phyloP scores from a whole-genome alignment of 2,888 invertebrate genomes.

The Cryptus armator region DNA sequence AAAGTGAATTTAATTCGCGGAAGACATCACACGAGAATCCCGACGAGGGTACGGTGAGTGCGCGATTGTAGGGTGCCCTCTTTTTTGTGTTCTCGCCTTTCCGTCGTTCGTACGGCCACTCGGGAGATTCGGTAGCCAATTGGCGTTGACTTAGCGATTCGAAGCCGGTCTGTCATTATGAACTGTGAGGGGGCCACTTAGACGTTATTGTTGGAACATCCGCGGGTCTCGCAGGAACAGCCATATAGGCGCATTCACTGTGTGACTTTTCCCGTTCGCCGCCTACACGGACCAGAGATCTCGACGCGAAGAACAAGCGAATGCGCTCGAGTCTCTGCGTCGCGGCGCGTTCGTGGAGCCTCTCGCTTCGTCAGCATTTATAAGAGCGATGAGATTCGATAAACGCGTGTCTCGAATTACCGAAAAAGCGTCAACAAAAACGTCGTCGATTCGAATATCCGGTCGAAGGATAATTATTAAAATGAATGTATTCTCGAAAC shows the following conservation, averaged over 20 bases:
- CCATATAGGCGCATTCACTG: conserved; percentile 11
- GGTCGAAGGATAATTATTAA: conserved; percentile 42
- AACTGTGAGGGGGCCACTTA: conserved; percentile 76
- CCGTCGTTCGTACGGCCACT: conserved; percentile 10
- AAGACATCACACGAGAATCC: conserved; percentile 14
- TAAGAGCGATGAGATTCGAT: conserved; percentile 65
- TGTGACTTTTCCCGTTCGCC: conserved; percentile 36
- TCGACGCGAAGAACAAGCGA: conserved; percentile 42
- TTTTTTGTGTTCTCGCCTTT: conserved; percentile 39
- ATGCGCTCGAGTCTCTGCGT: conserved; percentile 3
- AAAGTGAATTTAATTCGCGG: conserved; percentile 43
- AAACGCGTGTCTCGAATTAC: conserved; percentile 17
- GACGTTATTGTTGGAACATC: conserved; percentile 57
- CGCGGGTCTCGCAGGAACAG: not conserved
- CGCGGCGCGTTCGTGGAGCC: conserved; percentile 5
- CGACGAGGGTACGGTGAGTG: conserved; percentile 23
- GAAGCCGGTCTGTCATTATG: conserved; percentile 77
- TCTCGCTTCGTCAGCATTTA: conserved; percentile 65
- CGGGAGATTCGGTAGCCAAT: conserved; percentile 75
- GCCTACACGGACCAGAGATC: conserved; percentile 29
- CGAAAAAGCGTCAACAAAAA: conserved; percentile 26
- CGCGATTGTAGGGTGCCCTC: conserved; percentile 20
- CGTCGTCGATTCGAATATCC: conserved; percentile 58
- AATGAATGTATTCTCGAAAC: conserved; percentile 5
- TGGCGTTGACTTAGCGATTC: conserved; percentile 75